Evolutionary conservation across 2,888 invertebrate genomes (phyloP).

Genomic region (Pemphredon lugubris): DNA sequence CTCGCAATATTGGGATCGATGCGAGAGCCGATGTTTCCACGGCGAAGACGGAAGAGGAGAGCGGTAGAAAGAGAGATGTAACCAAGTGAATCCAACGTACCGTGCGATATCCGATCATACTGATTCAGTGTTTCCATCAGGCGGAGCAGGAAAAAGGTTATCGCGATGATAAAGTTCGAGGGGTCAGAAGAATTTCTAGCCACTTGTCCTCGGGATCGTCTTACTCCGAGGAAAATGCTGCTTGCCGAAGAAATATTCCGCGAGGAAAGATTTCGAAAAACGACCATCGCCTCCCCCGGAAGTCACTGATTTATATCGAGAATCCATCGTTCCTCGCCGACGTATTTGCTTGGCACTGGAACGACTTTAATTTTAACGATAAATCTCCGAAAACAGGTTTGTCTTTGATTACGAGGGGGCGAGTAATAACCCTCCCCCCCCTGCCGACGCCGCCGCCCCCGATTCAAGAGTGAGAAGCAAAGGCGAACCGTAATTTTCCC

Average conservation of each 20-base stretch:
- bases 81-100: conserved; percentile 48
- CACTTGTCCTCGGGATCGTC: conserved; percentile 36
- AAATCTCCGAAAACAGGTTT: too few relatives aligned
- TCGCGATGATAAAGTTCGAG: conserved; percentile 53
- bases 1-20: conserved; percentile 48
- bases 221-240: conserved; percentile 10
- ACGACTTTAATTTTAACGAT: too few relatives aligned
- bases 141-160: conserved; percentile 35
- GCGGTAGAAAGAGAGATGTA: conserved; percentile 34
- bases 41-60: conserved; percentile 26
- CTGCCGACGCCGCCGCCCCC: too few relatives aligned
- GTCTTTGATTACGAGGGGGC: too few relatives aligned
- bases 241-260: conserved; percentile 17
- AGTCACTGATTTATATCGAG: conserved; percentile 30
- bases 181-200: conserved; percentile 32
- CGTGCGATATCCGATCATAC: conserved; percentile 54
- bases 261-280: conserved; percentile 3
- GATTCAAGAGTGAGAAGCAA: too few relatives aligned
- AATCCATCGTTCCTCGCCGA: background rate
- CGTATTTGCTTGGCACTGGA: too few relatives aligned
- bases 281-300: background rate
- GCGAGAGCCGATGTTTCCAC: conserved; percentile 9
- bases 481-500: background rate
- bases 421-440: too few relatives aligned
- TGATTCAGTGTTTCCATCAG: conserved; percentile 52